A percentile compares a stretch with the other conserved stretches of the same genome.
Evolutionary conservation across 1,140 invertebrate genomes (phyloP).

Genomic region (Aricia agestis): DNA sequence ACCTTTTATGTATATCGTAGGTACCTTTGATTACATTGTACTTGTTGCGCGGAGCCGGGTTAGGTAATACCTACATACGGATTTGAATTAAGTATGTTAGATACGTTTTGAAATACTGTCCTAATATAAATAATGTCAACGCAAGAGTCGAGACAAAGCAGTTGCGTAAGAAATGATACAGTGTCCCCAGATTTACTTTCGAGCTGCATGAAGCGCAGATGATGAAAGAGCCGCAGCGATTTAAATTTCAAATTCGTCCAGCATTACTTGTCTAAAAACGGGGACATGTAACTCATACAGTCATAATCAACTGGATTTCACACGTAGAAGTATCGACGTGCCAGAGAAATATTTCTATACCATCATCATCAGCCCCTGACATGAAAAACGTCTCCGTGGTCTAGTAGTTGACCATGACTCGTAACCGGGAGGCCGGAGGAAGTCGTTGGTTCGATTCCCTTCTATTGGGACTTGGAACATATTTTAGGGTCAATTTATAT

Average conservation of each 20-base stretch:
- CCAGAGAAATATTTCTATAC: background rate
- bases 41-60: constrained; percentile 17
- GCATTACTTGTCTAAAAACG: background rate
- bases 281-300: background rate
- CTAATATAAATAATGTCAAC: constrained; percentile 34
- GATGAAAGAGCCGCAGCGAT: constrained; percentile 18
- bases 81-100: constrained; percentile 18
- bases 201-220: constrained; percentile 29
- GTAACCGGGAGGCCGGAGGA: no score
- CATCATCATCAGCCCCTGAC: background rate
- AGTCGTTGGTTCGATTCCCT: no score
- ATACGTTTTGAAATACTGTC: constrained; percentile 35
- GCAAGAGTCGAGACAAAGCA: constrained; percentile 29
- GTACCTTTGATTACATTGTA: constrained; percentile 10
- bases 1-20: constrained; percentile 6
- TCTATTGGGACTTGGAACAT: no score
- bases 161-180: constrained; percentile 34
- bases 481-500: no score
- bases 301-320: background rate
- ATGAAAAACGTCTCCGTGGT: no score
- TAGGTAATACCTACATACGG: constrained; percentile 21
- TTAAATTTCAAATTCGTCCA: constrained; percentile 7
- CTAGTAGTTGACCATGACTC: no score
- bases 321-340: background rate
- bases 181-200: constrained; percentile 41